Percentiles rank a stretch among this genome's conserved stretches.
These are phyloP conservation scores for Globodera ellingtonae DNA, from an alignment of 1,140 invertebrate species.

Conservation along the genomic window DNA sequence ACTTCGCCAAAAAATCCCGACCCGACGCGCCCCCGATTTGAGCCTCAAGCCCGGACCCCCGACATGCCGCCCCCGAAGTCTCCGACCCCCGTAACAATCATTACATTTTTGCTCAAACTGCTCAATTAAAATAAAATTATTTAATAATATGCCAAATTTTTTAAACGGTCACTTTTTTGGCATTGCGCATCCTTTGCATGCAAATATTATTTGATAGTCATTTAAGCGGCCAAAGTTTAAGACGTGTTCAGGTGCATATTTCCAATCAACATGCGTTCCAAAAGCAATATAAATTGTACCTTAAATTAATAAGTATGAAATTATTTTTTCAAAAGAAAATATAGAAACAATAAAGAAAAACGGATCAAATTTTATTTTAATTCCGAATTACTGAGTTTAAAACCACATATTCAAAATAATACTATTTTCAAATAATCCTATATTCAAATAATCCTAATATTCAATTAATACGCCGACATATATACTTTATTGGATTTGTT, in stretches of 20 bases:
- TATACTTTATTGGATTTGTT: too few relatives aligned
- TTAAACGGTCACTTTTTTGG: not conserved
- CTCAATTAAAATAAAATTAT: constrained; percentile 1
- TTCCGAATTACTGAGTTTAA: too few relatives aligned
- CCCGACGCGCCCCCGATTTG: not conserved
- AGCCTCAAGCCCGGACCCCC: not conserved
- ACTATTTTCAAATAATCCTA: too few relatives aligned
- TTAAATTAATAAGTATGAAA: too few relatives aligned
- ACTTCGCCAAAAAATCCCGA: too few relatives aligned
- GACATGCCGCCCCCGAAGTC: too few relatives aligned
- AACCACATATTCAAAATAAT: too few relatives aligned
- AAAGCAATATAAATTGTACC: constrained; percentile 53
- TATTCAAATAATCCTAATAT: too few relatives aligned
- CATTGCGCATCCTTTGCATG: constrained; percentile 46
- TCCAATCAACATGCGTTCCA: constrained; percentile 51
- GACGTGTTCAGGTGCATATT: constrained; percentile 44
- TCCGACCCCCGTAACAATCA: constrained; percentile 23
- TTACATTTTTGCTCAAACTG: constrained; percentile 31
- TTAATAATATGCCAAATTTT: not conserved
- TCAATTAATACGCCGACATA: too few relatives aligned
- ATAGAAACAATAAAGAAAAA: too few relatives aligned
- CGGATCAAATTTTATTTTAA: too few relatives aligned
- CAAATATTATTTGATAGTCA: constrained; percentile 50
- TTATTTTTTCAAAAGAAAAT: too few relatives aligned
- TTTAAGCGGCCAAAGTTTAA: constrained; percentile 27